Percentiles rank a stretch among this genome's conserved stretches.
These are phyloP conservation scores for Boleophthalmus pectinirostris DNA, from an alignment of 2,113 vertebrate species.

Conservation along the genomic window DNA sequence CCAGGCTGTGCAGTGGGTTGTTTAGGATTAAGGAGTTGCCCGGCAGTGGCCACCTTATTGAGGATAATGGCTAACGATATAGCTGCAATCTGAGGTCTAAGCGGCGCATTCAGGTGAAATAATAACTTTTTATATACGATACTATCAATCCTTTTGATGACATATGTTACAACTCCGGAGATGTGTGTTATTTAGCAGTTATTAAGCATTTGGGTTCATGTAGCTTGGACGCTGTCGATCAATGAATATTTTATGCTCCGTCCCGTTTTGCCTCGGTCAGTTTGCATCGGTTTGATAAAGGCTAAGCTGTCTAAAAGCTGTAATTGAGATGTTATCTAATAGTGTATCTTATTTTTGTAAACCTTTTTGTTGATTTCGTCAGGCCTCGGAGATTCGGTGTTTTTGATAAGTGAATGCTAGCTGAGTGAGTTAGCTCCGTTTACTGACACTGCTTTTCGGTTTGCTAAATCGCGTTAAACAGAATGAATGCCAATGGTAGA, in stretches of 20 bases:
- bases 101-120: slow-evolving; percentile 42
- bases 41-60: slow-evolving; percentile 42
- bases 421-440: slow-evolving; percentile 32
- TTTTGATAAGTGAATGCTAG: slow-evolving; percentile 45
- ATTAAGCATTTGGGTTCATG: slow-evolving; percentile 47
- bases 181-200: slow-evolving; percentile 43
- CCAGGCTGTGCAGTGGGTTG: slow-evolving; percentile 55
- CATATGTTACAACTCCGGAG: slow-evolving; percentile 18
- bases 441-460: not conserved
- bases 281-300: slow-evolving; percentile 9
- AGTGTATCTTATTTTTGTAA: slow-evolving; percentile 8
- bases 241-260: slow-evolving; percentile 55
- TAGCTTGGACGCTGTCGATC: slow-evolving; percentile 24
- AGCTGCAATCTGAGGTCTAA: slow-evolving; percentile 29
- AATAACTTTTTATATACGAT: not conserved
- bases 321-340: not conserved
- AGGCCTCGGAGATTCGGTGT: slow-evolving; percentile 46
- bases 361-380: slow-evolving; percentile 21
- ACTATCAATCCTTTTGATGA: not conserved
- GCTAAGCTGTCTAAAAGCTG: not conserved
- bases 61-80: slow-evolving; percentile 27
- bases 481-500: fast-evolving
- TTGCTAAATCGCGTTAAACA: not conserved
- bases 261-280: slow-evolving; percentile 33
- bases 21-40: slow-evolving; percentile 79